A percentile compares a stretch with the other conserved stretches of the same genome.
Evolutionary conservation across 2,888 invertebrate species (phyloP).

Genomic region (Calameuta filiformis): DNA sequence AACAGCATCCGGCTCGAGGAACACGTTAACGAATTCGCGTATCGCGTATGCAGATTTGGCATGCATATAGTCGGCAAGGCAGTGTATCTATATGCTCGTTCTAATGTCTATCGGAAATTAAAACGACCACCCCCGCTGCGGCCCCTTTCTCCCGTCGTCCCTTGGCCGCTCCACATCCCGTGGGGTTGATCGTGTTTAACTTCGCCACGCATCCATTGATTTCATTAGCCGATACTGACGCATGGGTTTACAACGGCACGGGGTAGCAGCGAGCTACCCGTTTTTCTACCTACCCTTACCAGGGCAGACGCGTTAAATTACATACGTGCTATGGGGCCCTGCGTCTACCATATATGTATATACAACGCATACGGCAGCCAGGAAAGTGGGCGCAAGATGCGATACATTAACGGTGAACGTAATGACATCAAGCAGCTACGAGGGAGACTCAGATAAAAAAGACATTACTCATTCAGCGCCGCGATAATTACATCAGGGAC

Average conservation of each 20-base stretch:
- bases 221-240: constrained; percentile 63
- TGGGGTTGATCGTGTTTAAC: constrained; percentile 54
- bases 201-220: constrained; percentile 61
- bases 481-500: constrained; percentile 55
- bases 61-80: constrained; percentile 4
- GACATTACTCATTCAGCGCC: constrained; percentile 60
- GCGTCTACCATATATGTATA: constrained; percentile 14
- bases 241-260: constrained; percentile 38
- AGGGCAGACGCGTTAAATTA: constrained; percentile 35
- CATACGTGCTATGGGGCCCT: constrained; percentile 18
- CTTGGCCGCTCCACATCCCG: constrained; percentile 8
- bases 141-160: constrained; percentile 22
- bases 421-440: constrained; percentile 49
- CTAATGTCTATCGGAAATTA: constrained; percentile 58
- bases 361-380: constrained; percentile 1
- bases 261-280: constrained; percentile 15
- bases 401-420: constrained; percentile 61
- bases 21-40: background rate
- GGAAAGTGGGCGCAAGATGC: constrained; percentile 34
- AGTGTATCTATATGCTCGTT: constrained; percentile 15
- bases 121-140: constrained; percentile 42
- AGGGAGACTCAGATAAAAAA: constrained; percentile 58
- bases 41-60: constrained; percentile 32
- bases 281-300: background rate
- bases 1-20: background rate